Percentiles rank a stretch among this genome's conserved stretches.
Evolutionary conservation across 2,113 vertebrate species (phyloP).

Genomic region (Oreotragus oreotragus): DNA sequence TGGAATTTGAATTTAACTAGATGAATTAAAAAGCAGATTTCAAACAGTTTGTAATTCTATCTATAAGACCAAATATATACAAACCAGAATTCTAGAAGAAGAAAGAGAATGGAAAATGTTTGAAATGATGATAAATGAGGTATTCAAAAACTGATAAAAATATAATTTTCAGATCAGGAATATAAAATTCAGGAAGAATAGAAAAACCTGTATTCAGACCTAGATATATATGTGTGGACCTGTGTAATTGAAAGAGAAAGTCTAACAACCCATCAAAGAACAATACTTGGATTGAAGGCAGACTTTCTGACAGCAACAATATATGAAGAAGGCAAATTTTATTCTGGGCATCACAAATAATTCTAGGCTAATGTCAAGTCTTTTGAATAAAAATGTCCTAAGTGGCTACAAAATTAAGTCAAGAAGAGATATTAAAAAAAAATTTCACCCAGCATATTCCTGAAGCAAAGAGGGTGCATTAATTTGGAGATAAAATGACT

Average conservation of each 20-base stretch:
- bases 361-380: background rate
- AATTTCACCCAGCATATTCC: background rate
- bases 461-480: background rate
- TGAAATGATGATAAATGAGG: background rate
- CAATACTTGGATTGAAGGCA: background rate
- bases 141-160: background rate
- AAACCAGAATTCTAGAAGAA: background rate
- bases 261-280: background rate
- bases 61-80: background rate
- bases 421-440: background rate
- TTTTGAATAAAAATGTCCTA: background rate
- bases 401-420: background rate
- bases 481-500: background rate
- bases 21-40: background rate
- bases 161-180: background rate
- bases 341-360: background rate
- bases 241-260: background rate
- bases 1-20: background rate
- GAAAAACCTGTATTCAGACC: background rate
- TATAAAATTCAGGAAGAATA: background rate
- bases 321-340: background rate
- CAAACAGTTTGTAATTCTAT: background rate
- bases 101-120: background rate
- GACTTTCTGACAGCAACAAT: background rate
- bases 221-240: background rate